These are phyloP conservation scores for Egretta garzetta DNA, from an alignment of 2,113 vertebrate species.

Conservation along the genomic window DNA sequence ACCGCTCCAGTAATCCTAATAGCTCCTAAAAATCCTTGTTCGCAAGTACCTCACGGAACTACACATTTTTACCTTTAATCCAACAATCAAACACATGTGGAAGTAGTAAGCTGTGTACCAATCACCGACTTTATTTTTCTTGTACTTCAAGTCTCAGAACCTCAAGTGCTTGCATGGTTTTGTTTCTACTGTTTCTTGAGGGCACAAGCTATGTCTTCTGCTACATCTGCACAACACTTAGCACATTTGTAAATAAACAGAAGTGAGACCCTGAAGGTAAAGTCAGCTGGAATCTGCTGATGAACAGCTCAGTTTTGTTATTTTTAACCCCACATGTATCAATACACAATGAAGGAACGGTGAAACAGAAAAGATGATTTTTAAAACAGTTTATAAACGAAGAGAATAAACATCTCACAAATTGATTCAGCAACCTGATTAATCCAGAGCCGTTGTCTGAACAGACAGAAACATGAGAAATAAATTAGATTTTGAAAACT, in stretches of 20 bases:
- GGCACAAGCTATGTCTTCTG: background rate
- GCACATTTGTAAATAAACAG: background rate
- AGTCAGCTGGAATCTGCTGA: conserved; percentile 6
- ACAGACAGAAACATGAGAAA: conserved; percentile 22
- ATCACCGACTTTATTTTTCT: background rate
- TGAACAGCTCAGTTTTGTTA: background rate
- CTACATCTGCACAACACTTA: background rate
- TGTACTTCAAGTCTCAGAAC: background rate
- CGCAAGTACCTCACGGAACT: background rate
- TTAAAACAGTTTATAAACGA: background rate
- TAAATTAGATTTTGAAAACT: conserved; percentile 45
- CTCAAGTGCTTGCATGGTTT: background rate
- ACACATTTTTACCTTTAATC: background rate
- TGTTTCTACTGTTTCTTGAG: background rate
- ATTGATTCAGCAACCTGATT: conserved; percentile 23
- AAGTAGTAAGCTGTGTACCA: background rate
- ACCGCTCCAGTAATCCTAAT: background rate
- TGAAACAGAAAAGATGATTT: background rate
- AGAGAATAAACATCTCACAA: conserved; percentile 17
- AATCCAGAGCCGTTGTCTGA: background rate
- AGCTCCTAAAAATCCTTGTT: background rate
- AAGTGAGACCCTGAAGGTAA: background rate
- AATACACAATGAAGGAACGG: background rate
- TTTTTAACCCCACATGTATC: background rate
- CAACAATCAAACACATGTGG: background rate